phyloP scores from a whole-genome alignment of 2,797 vertebrate species.

The Microctenopoma lineatum region DNA sequence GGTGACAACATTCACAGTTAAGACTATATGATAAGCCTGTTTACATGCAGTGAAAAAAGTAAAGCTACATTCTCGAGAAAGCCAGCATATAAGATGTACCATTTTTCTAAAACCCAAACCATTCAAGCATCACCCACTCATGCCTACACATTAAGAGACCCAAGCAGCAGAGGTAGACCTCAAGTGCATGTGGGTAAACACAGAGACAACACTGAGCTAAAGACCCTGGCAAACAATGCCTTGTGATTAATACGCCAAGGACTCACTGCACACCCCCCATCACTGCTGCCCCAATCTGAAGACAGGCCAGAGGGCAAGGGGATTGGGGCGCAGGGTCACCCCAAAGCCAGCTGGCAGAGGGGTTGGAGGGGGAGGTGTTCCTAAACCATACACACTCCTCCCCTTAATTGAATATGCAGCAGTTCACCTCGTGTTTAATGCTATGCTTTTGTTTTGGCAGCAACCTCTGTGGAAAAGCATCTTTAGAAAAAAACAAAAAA shows the following conservation, averaged over 20 bases:
- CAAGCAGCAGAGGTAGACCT: conserved; percentile 65
- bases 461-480: conserved; percentile 75
- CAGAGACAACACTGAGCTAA: conserved; percentile 66
- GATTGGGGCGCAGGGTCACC: conserved; percentile 77
- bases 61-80: conserved; percentile 70
- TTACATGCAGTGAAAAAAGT: conserved; percentile 70
- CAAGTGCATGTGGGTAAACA: conserved; percentile 74
- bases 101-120: conserved; percentile 44
- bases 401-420: conserved; percentile 74
- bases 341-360: conserved; percentile 80
- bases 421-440: conserved; percentile 62
- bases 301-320: conserved; percentile 79
- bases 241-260: conserved; percentile 80
- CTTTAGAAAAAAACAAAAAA: conserved; percentile 9
- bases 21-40: conserved; percentile 75
- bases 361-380: conserved; percentile 26
- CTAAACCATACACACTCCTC: conserved; percentile 52
- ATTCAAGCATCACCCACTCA: conserved; percentile 49
- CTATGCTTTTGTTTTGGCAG: conserved; percentile 80
- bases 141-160: conserved; percentile 62
- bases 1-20: conserved; percentile 82
- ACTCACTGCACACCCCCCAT: conserved; percentile 59
- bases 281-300: conserved; percentile 64
- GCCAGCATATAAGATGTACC: conserved; percentile 69
- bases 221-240: conserved; percentile 75